Percentiles rank a stretch among this genome's conserved stretches.
These are phyloP conservation scores for Agriopis aurantiaria DNA, from an alignment of 2,888 invertebrate species.

Conservation along the genomic window DNA sequence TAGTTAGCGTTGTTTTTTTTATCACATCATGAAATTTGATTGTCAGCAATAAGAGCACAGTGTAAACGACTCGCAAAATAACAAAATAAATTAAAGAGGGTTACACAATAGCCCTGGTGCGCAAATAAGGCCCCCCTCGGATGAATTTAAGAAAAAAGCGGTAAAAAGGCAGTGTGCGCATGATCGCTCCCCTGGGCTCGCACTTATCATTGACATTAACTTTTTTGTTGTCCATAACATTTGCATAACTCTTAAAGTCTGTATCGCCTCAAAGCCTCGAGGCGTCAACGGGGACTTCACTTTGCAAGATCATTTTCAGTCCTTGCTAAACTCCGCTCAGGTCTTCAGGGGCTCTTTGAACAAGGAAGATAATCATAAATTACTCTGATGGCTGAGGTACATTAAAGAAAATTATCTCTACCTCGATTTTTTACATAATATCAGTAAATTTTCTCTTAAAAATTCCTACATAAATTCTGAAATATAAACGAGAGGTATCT, in stretches of 20 bases:
- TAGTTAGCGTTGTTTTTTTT: constrained; percentile 47
- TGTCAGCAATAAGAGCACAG: constrained; percentile 54
- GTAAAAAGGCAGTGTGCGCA: constrained; percentile 59
- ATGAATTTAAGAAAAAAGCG: constrained; percentile 60
- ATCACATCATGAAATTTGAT: constrained; percentile 56
- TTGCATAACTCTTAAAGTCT: constrained; percentile 84
- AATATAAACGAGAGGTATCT: constrained; percentile 20
- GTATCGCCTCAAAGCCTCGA: constrained; percentile 72
- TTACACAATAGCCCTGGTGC: constrained; percentile 60
- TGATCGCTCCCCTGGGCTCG: constrained; percentile 76
- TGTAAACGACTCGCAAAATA: constrained; percentile 59
- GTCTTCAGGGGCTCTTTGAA: constrained; percentile 73
- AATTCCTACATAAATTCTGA: constrained; percentile 20
- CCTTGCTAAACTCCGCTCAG: constrained; percentile 65
- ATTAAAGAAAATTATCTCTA: constrained; percentile 32
- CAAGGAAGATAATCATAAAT: constrained; percentile 71
- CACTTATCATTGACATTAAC: constrained; percentile 86
- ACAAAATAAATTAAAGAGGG: constrained; percentile 72
- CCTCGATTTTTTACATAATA: constrained; percentile 11
- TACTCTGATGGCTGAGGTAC: constrained; percentile 53
- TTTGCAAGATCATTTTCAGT: constrained; percentile 85
- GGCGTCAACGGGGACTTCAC: constrained; percentile 78
- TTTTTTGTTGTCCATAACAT: constrained; percentile 87
- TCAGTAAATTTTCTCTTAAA: constrained; percentile 4
- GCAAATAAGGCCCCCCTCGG: constrained; percentile 60